Conservation (phyloP, 1,140 invertebrate genomes). For the Glossosoma conforme region DNA sequence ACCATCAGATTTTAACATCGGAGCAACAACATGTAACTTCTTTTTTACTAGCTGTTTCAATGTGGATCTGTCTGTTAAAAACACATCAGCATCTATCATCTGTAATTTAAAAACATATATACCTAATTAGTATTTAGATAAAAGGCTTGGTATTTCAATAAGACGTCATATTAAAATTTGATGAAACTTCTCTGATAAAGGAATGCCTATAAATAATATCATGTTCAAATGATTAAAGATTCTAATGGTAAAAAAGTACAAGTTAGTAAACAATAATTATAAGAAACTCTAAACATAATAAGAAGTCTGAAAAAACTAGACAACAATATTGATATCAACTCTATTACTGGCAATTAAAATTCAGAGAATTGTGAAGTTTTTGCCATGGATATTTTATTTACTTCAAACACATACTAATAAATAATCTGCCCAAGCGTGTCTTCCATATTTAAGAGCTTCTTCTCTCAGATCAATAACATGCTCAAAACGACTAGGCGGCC, state of each 20-base stretch:
- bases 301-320: no score
- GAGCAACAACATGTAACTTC: constrained; percentile 64
- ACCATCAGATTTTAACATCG: constrained; percentile 80
- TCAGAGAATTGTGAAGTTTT: no score
- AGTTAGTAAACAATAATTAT: constrained; percentile 19
- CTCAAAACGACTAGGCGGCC: constrained; percentile 70
- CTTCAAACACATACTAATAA: constrained; percentile 64
- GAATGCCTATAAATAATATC: no score
- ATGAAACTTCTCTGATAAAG: no score
- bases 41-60: constrained; percentile 66
- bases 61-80: constrained; percentile 69
- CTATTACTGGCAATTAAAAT: no score
- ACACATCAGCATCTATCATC: constrained; percentile 87
- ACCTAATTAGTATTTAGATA: no score
- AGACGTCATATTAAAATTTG: no score
- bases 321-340: no score
- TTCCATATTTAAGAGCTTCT: constrained; percentile 66
- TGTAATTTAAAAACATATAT: constrained; percentile 47
- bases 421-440: constrained; percentile 79
- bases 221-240: no score
- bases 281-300: no score
- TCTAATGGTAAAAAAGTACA: constrained; percentile 11
- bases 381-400: no score
- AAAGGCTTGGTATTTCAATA: no score
- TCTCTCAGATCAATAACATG: constrained; percentile 82